A percentile compares a stretch with the other conserved stretches of the same genome.
Evolutionary conservation across 2,113 vertebrate genomes (phyloP).

Genomic region (Rutilus rutilus): DNA sequence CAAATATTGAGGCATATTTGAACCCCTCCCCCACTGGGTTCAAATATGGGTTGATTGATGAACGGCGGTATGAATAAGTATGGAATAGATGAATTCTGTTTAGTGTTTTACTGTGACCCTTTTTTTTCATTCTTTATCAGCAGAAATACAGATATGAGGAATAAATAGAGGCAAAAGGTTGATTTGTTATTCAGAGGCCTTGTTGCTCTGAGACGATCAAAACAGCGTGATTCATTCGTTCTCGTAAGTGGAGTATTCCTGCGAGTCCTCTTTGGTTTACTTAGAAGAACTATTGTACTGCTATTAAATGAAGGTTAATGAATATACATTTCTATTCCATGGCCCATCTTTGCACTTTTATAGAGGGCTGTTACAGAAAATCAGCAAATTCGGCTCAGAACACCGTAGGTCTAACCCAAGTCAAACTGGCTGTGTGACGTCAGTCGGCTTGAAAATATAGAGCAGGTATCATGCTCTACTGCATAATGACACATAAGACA

Average conservation of each 20-base stretch:
- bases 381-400: background rate
- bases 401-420: background rate
- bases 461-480: background rate
- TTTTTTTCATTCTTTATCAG: conserved; percentile 36
- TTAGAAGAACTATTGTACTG: background rate
- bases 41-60: conserved; percentile 20
- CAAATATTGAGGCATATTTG: no score
- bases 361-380: background rate
- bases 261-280: conserved; percentile 7
- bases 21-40: no score
- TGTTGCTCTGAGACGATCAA: background rate
- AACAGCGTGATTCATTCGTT: conserved; percentile 21
- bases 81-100: conserved; percentile 40
- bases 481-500: background rate
- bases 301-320: conserved; percentile 32
- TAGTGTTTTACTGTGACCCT: conserved; percentile 31
- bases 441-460: background rate
- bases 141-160: conserved; percentile 43
- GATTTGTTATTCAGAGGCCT: conserved; percentile 31
- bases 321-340: conserved; percentile 13
- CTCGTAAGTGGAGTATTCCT: conserved; percentile 31
- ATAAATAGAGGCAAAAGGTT: conserved; percentile 27
- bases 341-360: conserved; percentile 7
- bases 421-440: background rate
- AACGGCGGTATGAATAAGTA: conserved; percentile 25